Evolutionary conservation across 2,888 invertebrate species (phyloP).

Genomic region (Phorcus lineatus): DNA sequence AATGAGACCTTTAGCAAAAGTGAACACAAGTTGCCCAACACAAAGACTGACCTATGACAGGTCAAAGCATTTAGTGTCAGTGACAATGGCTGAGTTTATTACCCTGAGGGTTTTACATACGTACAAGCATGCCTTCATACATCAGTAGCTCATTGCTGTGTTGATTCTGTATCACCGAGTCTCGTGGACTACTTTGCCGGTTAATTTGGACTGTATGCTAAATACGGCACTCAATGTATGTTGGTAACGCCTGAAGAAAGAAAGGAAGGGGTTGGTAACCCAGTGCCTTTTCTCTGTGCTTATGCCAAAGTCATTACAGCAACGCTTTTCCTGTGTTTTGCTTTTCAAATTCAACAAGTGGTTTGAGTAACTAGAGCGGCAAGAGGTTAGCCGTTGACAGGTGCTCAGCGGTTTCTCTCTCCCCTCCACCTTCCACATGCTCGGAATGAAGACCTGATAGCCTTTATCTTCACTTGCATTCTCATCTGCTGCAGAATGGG

Average conservation of each 20-base stretch:
- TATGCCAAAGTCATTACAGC: not conserved
- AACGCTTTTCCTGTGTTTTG: conserved; percentile 6
- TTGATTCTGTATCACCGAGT: not conserved
- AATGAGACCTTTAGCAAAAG: no score
- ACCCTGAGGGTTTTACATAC: not conserved
- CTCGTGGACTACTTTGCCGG: not conserved
- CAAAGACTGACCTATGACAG: not conserved
- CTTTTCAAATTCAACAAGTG: conserved; percentile 11
- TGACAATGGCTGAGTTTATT: conserved; percentile 4
- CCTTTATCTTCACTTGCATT: no score
- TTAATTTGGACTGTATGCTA: not conserved
- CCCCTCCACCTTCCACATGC: not conserved
- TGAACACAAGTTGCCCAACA: not conserved
- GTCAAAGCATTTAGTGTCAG: not conserved
- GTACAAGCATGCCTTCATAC: not conserved
- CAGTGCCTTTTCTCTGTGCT: not conserved
- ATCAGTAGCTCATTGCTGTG: not conserved
- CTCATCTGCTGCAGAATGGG: no score
- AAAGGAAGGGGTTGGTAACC: not conserved
- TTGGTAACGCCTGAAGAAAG: conserved; percentile 5
- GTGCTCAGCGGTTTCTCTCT: not conserved
- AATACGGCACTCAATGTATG: not conserved
- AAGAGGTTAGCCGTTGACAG: not conserved
- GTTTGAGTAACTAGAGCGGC: not conserved
- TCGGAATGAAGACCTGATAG: no score